Conservation (phyloP, 2,797 vertebrate species). For the Chaetophractus vellerosus region DNA sequence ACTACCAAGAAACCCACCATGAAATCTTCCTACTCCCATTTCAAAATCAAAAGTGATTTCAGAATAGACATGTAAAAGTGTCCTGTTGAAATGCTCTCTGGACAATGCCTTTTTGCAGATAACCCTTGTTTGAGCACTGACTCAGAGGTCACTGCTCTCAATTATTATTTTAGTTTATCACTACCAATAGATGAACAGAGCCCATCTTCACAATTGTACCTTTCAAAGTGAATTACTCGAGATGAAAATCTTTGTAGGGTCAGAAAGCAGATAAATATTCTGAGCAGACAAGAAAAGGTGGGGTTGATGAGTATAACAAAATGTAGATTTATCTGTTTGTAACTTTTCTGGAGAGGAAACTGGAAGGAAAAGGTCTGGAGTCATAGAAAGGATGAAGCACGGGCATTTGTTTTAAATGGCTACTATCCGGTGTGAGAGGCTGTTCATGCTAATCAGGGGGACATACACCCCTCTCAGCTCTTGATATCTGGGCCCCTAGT, state of each 20-base stretch:
- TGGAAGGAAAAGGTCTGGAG: not conserved
- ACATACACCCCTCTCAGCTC: fast-evolving
- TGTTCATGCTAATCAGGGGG: not conserved
- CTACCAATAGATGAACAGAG: conserved; percentile 50
- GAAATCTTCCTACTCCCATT: not conserved
- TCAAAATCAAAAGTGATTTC: not conserved
- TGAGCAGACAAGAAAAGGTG: not conserved
- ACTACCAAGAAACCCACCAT: not conserved
- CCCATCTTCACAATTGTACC: conserved; percentile 71
- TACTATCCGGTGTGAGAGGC: fast-evolving
- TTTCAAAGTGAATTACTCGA: conserved; percentile 64
- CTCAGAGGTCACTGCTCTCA: not conserved
- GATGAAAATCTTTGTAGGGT: conserved; percentile 60
- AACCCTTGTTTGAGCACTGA: not conserved
- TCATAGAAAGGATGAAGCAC: not conserved
- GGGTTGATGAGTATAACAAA: fast-evolving
- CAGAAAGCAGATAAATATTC: conserved; percentile 63
- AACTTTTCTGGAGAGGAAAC: not conserved
- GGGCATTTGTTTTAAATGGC: not conserved
- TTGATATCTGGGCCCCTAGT: not conserved
- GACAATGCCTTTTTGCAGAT: not conserved
- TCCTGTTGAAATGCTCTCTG: not conserved
- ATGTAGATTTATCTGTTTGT: not conserved
- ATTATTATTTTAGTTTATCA: conserved; percentile 65
- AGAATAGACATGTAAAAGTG: not conserved